phyloP scores from a whole-genome alignment of 2,888 invertebrate genomes.

The Xestobium rufovillosum region DNA sequence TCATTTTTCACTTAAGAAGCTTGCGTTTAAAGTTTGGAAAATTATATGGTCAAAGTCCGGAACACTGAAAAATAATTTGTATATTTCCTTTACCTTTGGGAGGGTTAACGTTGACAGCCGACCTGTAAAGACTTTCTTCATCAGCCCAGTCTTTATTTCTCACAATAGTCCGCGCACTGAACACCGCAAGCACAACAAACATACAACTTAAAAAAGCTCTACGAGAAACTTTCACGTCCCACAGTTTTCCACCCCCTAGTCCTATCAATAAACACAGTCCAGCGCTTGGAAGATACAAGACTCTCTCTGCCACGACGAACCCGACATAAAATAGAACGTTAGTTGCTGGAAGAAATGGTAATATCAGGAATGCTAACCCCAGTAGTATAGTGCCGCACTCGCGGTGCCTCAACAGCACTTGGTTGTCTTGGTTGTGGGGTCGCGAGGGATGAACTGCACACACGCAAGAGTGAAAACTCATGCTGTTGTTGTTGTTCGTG shows the following conservation, averaged over 20 bases:
- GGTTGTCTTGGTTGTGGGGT: conserved; percentile 7
- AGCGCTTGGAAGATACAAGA: conserved; percentile 92
- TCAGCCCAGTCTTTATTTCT: conserved; percentile 88
- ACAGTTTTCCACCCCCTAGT: conserved; percentile 56
- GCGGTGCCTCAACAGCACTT: conserved; percentile 11
- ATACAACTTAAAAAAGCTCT: conserved; percentile 45
- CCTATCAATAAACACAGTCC: conserved; percentile 88
- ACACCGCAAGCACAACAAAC: conserved; percentile 54
- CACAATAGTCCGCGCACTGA: conserved; percentile 68
- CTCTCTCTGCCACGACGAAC: conserved; percentile 94
- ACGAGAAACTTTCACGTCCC: conserved; percentile 42
- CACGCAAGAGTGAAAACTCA: conserved; percentile 49
- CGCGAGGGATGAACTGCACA: conserved; percentile 34
- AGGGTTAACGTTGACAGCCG: conserved; percentile 87
- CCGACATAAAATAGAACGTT: conserved; percentile 97
- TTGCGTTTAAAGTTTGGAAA: no score
- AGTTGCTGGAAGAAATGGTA: conserved; percentile 93
- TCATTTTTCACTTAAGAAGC: no score
- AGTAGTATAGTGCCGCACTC: conserved; percentile 35
- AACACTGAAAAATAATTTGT: no score
- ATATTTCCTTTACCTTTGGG: conserved; percentile 99
- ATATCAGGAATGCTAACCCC: conserved; percentile 68
- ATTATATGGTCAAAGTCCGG: no score
- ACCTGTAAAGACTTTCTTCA: conserved; percentile 87
- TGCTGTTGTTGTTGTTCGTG: conserved; percentile 64